These are phyloP conservation scores for Vollenhovia emeryi DNA, from an alignment of 1,140 invertebrate species.

Conservation along the genomic window DNA sequence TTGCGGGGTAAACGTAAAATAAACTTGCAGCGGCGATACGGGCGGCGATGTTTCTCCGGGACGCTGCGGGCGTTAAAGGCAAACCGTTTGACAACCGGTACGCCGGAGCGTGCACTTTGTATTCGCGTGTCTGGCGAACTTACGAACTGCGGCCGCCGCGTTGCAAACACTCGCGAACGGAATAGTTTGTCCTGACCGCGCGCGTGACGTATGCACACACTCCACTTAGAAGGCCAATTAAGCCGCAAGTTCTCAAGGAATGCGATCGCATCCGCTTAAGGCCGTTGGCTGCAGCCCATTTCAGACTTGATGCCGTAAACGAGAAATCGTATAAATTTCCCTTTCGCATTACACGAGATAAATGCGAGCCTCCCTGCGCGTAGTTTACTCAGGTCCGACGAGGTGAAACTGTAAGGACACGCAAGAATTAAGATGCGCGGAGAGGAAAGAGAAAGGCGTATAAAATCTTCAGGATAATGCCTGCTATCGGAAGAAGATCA, in stretches of 20 bases:
- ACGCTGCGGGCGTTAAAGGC: slow-evolving; percentile 14
- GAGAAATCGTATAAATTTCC: neutral
- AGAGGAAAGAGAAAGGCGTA: neutral
- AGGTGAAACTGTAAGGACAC: neutral
- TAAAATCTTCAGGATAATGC: neutral
- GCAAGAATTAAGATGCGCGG: neutral
- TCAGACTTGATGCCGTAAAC: neutral
- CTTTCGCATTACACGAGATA: neutral
- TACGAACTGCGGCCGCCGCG: slow-evolving; percentile 8
- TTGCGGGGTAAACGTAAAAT: slow-evolving; percentile 29
- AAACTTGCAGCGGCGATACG: slow-evolving; percentile 23
- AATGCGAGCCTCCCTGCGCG: neutral
- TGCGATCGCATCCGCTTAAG: slow-evolving; percentile 7
- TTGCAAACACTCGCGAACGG: slow-evolving; percentile 24
- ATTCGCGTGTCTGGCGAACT: slow-evolving; percentile 21
- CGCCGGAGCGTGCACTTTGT: slow-evolving; percentile 12
- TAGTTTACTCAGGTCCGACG: neutral
- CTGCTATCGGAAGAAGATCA: neutral
- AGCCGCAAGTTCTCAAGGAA: slow-evolving; percentile 12
- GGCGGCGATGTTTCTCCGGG: neutral
- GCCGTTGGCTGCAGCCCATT: neutral
- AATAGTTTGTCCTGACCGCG: slow-evolving; percentile 31
- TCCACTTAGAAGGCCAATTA: slow-evolving; percentile 40
- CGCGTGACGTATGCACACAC: slow-evolving; percentile 31
- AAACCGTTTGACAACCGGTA: slow-evolving; percentile 23